Evolutionary conservation across 2,113 vertebrate genomes (phyloP).

Genomic region (Strix aluco): DNA sequence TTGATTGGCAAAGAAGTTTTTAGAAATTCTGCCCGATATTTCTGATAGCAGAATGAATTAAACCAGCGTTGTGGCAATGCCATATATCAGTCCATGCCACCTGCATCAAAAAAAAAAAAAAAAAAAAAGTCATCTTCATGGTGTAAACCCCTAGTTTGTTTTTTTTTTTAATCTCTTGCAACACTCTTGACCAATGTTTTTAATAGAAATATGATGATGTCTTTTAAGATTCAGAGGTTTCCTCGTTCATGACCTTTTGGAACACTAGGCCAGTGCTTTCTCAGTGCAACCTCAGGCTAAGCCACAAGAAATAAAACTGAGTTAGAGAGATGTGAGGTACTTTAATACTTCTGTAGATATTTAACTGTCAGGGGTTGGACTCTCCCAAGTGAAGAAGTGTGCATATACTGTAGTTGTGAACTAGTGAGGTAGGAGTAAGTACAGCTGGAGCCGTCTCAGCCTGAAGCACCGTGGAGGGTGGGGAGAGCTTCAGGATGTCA

Average conservation of each 20-base stretch:
- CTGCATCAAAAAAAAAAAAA: not conserved
- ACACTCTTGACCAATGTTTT: not conserved
- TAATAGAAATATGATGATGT: not conserved
- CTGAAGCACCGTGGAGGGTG: not conserved
- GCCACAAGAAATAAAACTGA: not conserved
- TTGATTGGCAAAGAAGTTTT: accelerated
- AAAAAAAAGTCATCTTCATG: not conserved
- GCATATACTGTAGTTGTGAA: accelerated
- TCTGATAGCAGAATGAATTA: not conserved
- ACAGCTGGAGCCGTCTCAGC: not conserved
- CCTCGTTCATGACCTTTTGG: not conserved
- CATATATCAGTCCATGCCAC: not conserved
- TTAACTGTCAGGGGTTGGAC: not conserved
- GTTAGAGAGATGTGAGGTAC: not conserved
- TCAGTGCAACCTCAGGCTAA: not conserved
- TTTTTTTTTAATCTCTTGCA: not conserved
- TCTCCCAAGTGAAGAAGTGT: accelerated
- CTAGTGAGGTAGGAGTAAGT: not conserved
- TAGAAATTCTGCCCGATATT: not conserved
- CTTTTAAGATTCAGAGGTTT: not conserved
- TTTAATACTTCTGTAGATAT: not conserved
- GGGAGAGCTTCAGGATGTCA: not conserved
- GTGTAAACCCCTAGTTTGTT: not conserved
- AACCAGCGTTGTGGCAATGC: not conserved
- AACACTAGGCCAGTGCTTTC: not conserved